Conservation (phyloP, 2,888 invertebrate genomes). For the Lingula anatina region DNA sequence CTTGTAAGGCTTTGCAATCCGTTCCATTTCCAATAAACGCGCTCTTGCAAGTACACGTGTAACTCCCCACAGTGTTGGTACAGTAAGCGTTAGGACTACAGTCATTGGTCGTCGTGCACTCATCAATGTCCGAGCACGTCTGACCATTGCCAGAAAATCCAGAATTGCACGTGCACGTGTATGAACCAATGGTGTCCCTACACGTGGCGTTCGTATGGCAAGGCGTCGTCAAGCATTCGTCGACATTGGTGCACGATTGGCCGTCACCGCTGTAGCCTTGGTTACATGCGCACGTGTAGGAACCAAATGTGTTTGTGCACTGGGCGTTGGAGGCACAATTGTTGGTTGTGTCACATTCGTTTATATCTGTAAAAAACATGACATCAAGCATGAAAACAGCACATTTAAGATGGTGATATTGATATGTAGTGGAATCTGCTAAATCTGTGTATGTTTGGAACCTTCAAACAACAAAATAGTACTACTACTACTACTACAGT, state of each 20-base stretch:
- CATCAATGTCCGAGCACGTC: slow-evolving; percentile 1
- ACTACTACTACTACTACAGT: too few relatives aligned
- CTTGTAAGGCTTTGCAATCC: too few relatives aligned
- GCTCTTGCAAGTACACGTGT: too few relatives aligned
- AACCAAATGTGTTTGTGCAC: slow-evolving; percentile 3
- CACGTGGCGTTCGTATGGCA: slow-evolving; percentile 4
- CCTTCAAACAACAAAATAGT: too few relatives aligned
- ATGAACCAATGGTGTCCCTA: slow-evolving; percentile 7
- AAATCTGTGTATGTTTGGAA: too few relatives aligned
- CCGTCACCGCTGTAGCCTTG: slow-evolving; percentile 2
- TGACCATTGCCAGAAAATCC: slow-evolving; percentile 2
- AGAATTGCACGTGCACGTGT: slow-evolving; percentile 3
- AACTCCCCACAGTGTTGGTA: too few relatives aligned
- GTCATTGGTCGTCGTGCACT: too few relatives aligned
- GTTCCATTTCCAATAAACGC: too few relatives aligned
- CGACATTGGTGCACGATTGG: slow-evolving; percentile 1
- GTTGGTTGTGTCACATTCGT: slow-evolving; percentile 2
- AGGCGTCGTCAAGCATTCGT: slow-evolving; percentile 5
- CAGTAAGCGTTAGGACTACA: too few relatives aligned
- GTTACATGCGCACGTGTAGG: slow-evolving; percentile 7
- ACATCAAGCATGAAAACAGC: too few relatives aligned
- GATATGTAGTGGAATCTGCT: too few relatives aligned
- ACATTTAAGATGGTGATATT: too few relatives aligned
- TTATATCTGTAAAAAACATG: slow-evolving; percentile 4
- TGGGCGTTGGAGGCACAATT: not conserved